These are phyloP conservation scores for Drosophila tsacasi DNA, from an alignment of 1,140 invertebrate genomes.

Conservation along the genomic window DNA sequence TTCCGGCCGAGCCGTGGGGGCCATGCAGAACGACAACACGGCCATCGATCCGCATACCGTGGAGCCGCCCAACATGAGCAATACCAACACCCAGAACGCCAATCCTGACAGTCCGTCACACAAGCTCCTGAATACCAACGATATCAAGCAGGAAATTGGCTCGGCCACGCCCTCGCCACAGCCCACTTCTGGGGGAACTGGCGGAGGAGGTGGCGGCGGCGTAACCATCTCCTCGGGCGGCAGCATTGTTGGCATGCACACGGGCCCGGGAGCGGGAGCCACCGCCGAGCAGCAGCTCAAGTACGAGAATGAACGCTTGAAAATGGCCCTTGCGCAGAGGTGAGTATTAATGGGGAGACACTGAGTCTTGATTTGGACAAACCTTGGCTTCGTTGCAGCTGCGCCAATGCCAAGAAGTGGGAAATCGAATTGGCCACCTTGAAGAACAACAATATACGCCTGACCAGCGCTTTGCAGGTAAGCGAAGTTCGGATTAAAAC, in stretches of 20 bases:
- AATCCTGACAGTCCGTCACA: conserved; percentile 85
- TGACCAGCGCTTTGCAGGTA: conserved; percentile 96
- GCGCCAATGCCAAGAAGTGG: conserved; percentile 99
- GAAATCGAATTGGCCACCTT: conserved; percentile 98
- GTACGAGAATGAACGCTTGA: conserved; percentile 98
- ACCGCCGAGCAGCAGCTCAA: conserved; percentile 95
- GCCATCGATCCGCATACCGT: conserved; percentile 82
- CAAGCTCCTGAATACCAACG: conserved; percentile 73
- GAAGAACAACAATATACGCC: conserved; percentile 97
- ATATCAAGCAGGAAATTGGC: conserved; percentile 68
- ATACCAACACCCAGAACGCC: conserved; percentile 83
- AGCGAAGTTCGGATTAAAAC: neutral
- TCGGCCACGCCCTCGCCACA: conserved; percentile 76
- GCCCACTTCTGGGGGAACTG: conserved; percentile 47
- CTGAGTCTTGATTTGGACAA: neutral
- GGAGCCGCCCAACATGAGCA: conserved; percentile 86
- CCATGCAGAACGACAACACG: conserved; percentile 85
- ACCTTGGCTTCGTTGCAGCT: conserved; percentile 87
- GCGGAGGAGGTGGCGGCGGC: conserved; percentile 36
- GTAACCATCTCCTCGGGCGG: conserved; percentile 77
- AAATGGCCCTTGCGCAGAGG: conserved; percentile 98
- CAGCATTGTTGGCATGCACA: conserved; percentile 79
- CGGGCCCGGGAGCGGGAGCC: conserved; percentile 77
- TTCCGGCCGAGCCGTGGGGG: conserved; percentile 88
- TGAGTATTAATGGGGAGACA: conserved; percentile 80